A percentile compares a stretch with the other conserved stretches of the same genome.
Conservation (phyloP, 1,140 invertebrate species). For the Venturia canescens region DNA sequence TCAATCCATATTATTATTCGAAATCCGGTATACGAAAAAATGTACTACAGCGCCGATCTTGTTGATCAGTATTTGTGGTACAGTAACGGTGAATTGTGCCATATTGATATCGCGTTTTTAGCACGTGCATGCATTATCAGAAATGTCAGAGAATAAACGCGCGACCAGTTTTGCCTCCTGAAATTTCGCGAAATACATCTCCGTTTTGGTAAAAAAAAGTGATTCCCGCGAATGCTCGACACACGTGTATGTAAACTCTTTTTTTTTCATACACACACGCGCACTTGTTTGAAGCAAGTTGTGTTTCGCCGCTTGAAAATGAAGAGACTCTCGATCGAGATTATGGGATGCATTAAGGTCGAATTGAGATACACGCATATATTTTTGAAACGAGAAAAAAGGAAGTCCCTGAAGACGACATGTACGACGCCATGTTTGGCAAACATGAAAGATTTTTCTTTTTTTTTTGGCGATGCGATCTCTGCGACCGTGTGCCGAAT, state of each 20-base stretch:
- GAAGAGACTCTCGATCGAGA: neutral
- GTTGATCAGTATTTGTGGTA: neutral
- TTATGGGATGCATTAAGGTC: neutral
- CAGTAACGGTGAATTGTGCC: constrained; percentile 21
- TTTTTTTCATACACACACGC: too few species aligned
- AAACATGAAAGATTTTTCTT: constrained; percentile 44
- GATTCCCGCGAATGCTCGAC: too few species aligned
- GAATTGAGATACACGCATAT: constrained; percentile 17
- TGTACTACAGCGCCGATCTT: neutral
- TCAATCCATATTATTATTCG: neutral
- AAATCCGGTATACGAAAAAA: constrained; percentile 17
- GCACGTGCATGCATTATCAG: neutral
- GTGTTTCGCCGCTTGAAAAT: neutral
- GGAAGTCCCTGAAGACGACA: constrained; percentile 3
- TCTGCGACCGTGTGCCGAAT: constrained; percentile 63
- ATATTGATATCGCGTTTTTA: neutral
- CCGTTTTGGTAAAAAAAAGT: too few species aligned
- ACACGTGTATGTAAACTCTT: too few species aligned
- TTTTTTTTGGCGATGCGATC: constrained; percentile 22
- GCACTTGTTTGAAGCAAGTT: neutral
- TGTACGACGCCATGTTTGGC: constrained; percentile 8
- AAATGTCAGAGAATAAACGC: neutral
- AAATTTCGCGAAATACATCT: neutral
- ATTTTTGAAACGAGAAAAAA: constrained; percentile 47
- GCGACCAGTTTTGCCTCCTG: constrained; percentile 2